phyloP scores from a whole-genome alignment of 2,797 vertebrate genomes.

The Danionella dracula region DNA sequence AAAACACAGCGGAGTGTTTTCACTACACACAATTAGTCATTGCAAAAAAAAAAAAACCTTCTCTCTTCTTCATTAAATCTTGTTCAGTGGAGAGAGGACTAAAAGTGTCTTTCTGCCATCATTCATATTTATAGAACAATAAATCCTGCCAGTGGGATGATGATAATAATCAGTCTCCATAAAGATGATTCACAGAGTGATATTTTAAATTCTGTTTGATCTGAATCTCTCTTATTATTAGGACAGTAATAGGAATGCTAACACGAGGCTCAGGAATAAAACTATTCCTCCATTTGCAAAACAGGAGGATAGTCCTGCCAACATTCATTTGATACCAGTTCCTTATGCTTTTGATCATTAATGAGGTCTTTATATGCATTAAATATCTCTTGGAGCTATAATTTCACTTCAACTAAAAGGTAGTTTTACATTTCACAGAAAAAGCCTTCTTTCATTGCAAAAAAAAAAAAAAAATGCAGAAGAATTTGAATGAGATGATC shows the following conservation, averaged over 20 bases:
- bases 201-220: neutral
- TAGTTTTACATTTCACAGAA: too few species aligned
- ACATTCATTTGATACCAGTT: too few species aligned
- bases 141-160: slow-evolving; percentile 4
- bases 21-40: slow-evolving; percentile 46
- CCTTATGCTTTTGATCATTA: too few species aligned
- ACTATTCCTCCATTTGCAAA: too few species aligned
- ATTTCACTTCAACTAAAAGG: too few species aligned
- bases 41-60: slow-evolving; percentile 18
- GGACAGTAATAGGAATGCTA: neutral
- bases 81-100: slow-evolving; percentile 15
- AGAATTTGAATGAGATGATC: too few species aligned
- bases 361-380: too few species aligned
- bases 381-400: too few species aligned
- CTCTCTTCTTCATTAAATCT: neutral
- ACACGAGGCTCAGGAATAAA: neutral
- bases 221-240: neutral
- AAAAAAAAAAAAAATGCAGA: too few species aligned
- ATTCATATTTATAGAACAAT: slow-evolving; percentile 8
- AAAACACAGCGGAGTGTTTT: slow-evolving; percentile 33
- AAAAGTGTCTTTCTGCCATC: slow-evolving; percentile 9
- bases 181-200: neutral
- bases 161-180: slow-evolving; percentile 1
- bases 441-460: too few species aligned
- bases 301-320: neutral